Evolutionary conservation across 1,140 invertebrate species (phyloP).

Genomic region (Atopsyche davidsoni): DNA sequence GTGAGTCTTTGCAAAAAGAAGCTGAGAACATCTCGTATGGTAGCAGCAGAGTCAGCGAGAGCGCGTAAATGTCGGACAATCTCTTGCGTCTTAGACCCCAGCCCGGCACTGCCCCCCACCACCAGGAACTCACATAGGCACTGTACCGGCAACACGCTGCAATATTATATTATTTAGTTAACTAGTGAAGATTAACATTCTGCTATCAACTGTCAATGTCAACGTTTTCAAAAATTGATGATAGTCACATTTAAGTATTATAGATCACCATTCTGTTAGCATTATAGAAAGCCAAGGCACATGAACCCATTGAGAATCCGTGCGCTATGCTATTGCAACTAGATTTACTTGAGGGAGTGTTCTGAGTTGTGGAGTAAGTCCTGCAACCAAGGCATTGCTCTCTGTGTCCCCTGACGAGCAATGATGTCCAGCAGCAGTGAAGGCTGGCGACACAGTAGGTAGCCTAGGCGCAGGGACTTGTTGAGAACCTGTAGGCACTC

Average conservation of each 20-base stretch:
- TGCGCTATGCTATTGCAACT: not conserved
- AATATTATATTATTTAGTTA: no score
- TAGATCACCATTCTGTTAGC: not conserved
- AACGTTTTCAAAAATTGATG: not conserved
- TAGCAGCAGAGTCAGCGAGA: slow-evolving; percentile 55
- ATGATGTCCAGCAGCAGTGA: slow-evolving; percentile 93
- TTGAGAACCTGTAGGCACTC: slow-evolving; percentile 80
- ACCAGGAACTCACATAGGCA: slow-evolving; percentile 94
- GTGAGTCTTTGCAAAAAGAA: slow-evolving; percentile 85
- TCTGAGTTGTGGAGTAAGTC: slow-evolving; percentile 90
- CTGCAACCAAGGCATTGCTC: slow-evolving; percentile 95
- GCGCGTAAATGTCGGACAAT: slow-evolving; percentile 70
- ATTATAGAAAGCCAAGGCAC: no score
- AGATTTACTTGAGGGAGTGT: slow-evolving; percentile 61
- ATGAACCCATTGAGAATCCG: no score
- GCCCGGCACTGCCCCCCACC: slow-evolving; percentile 58
- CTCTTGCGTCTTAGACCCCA: slow-evolving; percentile 65
- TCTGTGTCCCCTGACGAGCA: slow-evolving; percentile 76
- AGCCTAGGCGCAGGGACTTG: slow-evolving; percentile 74
- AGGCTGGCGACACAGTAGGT: slow-evolving; percentile 84
- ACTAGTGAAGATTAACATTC: not conserved
- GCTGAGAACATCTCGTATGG: slow-evolving; percentile 75
- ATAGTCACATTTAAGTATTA: not conserved
- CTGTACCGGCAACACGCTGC: slow-evolving; percentile 82
- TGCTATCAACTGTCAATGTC: not conserved